Base-by-base conservation (phyloP, 2,888 invertebrate genomes). In the Pristionchus fissidentatus region DNA sequence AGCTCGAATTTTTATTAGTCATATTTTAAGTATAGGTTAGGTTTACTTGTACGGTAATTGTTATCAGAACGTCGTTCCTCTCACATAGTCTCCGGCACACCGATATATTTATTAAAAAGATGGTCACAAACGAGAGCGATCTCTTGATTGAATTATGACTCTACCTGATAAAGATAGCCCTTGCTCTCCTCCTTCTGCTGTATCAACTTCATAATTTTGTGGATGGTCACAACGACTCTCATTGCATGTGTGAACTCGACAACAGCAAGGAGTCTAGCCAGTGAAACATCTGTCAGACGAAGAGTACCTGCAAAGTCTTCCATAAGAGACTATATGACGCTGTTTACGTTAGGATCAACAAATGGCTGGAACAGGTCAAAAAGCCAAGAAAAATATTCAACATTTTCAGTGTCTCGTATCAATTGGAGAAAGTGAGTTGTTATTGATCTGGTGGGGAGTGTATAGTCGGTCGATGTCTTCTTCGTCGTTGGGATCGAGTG, bases 101-200 rank as follows among this genome's bases (percentile, higher is more conserved):
- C n/a, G n/a, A n/a, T n/a, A n/a, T n/a, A n/a, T n/a, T n/a, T n/a
- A n/a, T n/a, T n/a, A n/a, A n/a, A n/a, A n/a, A n/a, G n/a, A n/a
- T n/a, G n/a, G n/a, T n/a, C n/a, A n/a, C n/a, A n/a, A n/a, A n/a
- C n/a, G n/a, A n/a, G n/a, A n/a, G n/a, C n/a, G n/a, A n/a, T n/a
- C n/a, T n/a, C n/a, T n/a, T n/a, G n/a, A n/a, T n/a, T n/a, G n/a
- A 15, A 35, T 62, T 35, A 22, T 26, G 4, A n/a, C 32, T 35
- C 32, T 62, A 88, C 90, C 80, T 87, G 85, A 70, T 88, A 91
- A n/a, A 86, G 81, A 78, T 91, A 92, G 38, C 91, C 91, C 10
- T 85, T 86, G 0, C 83, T 85, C 10, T 46, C 52, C 60, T 91
- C 91, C 49, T 83, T 84, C 13, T 86, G 84, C 10, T 84, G 84